Evolutionary conservation across 2,113 vertebrate species (phyloP).

Genomic region (Brachirus orientalis): DNA sequence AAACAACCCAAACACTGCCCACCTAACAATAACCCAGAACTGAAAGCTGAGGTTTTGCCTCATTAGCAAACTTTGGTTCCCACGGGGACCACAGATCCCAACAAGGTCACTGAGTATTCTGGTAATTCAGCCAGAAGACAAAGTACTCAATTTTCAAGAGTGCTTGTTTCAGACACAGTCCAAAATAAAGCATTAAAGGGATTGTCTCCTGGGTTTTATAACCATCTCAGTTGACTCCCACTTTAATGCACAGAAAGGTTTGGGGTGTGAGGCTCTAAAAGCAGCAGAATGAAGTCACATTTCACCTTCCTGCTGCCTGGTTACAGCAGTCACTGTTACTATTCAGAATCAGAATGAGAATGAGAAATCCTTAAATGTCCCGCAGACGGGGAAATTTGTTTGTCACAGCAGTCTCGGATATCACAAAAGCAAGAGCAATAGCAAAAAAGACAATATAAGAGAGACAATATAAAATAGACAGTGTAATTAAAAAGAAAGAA

Average conservation of each 20-base stretch:
- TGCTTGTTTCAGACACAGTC: conserved; percentile 59
- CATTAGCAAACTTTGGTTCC: conserved; percentile 1
- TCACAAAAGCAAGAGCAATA: too few relatives aligned
- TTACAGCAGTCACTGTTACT: conserved; percentile 2
- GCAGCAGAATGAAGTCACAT: conserved; percentile 2
- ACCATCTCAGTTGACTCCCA: conserved; percentile 16
- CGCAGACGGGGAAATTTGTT: too few relatives aligned
- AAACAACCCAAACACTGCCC: background rate
- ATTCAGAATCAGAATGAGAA: too few relatives aligned
- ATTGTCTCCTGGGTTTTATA: conserved; percentile 36
- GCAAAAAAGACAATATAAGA: too few relatives aligned
- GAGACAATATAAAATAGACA: too few relatives aligned
- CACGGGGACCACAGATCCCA: background rate
- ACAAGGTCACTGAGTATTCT: conserved; percentile 5
- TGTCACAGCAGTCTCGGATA: too few relatives aligned
- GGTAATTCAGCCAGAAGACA: conserved; percentile 48
- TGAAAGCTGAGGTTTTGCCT: background rate
- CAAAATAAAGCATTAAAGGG: conserved; percentile 58
- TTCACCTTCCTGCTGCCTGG: conserved; percentile 20
- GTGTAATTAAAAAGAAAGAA: too few relatives aligned
- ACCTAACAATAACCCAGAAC: background rate
- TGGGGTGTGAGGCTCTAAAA: conserved; percentile 6
- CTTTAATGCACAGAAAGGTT: conserved; percentile 7
- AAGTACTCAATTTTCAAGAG: conserved; percentile 60
- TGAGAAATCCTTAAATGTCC: too few relatives aligned